Evolutionary conservation across 2,113 vertebrate genomes (phyloP).

Genomic region (Gymnorhina tibicen): DNA sequence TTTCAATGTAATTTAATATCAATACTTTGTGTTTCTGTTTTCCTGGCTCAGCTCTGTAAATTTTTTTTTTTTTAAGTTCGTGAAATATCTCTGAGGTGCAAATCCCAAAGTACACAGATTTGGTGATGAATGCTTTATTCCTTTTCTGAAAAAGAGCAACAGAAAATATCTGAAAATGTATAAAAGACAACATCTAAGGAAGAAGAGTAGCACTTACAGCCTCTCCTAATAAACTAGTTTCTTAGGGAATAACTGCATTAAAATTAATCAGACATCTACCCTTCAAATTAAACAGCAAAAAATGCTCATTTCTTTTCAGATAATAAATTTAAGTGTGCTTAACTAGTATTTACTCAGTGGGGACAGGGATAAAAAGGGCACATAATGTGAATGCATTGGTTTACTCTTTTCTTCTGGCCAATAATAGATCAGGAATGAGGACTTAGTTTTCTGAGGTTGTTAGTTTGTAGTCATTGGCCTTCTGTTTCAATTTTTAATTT

Average conservation of each 20-base stretch:
- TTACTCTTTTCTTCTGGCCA: background rate
- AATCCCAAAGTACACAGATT: constrained; percentile 17
- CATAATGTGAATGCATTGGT: background rate
- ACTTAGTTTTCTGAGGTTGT: background rate
- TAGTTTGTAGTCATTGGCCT: background rate
- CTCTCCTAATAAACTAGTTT: constrained; percentile 19
- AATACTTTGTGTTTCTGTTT: constrained; percentile 19
- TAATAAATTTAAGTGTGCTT: background rate
- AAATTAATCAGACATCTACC: constrained; percentile 44
- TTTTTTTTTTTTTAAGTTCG: constrained; percentile 25
- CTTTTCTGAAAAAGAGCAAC: constrained; percentile 17
- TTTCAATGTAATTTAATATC: constrained; percentile 55
- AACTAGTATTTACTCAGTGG: background rate
- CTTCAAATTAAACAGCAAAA: constrained; percentile 55
- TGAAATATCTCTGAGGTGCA: constrained; percentile 16
- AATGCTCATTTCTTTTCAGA: constrained; percentile 17
- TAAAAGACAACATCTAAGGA: background rate
- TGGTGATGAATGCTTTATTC: constrained; percentile 42
- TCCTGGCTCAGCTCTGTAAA: constrained; percentile 11
- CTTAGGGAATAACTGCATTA: background rate
- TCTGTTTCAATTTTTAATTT: background rate
- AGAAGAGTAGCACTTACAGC: background rate
- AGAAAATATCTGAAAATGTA: constrained; percentile 26
- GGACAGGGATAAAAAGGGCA: background rate
- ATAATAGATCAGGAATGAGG: background rate